These are phyloP conservation scores for Clinocottus analis DNA, from an alignment of 2,113 vertebrate genomes.

Conservation along the genomic window DNA sequence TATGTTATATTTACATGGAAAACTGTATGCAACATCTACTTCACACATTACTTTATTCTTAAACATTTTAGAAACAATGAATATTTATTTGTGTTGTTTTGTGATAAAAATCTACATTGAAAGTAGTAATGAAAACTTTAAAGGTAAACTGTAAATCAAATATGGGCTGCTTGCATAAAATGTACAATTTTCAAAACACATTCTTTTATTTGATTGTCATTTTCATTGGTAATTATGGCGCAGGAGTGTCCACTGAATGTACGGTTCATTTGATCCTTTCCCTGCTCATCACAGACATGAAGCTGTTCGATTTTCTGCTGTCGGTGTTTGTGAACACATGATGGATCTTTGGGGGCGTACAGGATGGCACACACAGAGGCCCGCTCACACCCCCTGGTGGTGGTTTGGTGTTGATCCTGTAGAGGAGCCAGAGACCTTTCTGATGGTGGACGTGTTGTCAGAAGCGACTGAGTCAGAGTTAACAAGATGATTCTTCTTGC, in stretches of 20 bases:
- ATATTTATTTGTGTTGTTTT: background rate
- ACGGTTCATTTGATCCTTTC: background rate
- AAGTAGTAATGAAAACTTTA: background rate
- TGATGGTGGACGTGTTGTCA: slow-evolving; percentile 70
- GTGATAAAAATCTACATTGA: background rate
- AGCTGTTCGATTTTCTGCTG: background rate
- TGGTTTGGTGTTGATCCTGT: background rate
- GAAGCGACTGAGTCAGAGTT: slow-evolving; percentile 72
- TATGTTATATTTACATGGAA: background rate
- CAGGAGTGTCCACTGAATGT: background rate
- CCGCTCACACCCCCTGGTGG: slow-evolving; percentile 39
- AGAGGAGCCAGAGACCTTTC: slow-evolving; percentile 74
- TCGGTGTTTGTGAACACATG: background rate
- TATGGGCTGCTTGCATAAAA: background rate
- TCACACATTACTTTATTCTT: background rate
- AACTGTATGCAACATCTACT: background rate
- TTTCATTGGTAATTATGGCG: background rate
- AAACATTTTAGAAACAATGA: slow-evolving; percentile 3
- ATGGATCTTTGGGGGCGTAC: background rate
- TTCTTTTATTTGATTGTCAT: background rate
- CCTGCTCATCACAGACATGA: background rate
- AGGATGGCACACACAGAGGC: background rate
- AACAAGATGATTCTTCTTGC: slow-evolving; percentile 64
- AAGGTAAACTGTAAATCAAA: background rate
- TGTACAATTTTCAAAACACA: background rate